phyloP scores from a whole-genome alignment of 2,113 vertebrate species.

The Zonotrichia leucophrys region DNA sequence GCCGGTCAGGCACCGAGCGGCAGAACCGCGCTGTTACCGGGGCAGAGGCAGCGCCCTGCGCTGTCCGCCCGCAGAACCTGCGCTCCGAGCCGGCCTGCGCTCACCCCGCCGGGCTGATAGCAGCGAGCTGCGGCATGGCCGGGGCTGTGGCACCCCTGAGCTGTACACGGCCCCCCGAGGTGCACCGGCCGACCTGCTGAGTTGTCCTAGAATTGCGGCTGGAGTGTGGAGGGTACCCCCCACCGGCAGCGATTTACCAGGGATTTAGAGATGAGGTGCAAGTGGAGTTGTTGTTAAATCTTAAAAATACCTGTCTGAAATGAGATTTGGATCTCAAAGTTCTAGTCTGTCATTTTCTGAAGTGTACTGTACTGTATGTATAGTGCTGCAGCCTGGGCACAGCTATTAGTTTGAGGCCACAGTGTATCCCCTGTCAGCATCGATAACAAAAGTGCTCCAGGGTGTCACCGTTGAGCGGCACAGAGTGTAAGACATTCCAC shows the following conservation, averaged over 20 bases:
- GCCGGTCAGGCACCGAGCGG: rapidly evolving
- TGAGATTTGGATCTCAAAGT: background rate
- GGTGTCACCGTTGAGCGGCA: background rate
- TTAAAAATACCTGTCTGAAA: background rate
- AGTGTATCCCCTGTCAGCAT: background rate
- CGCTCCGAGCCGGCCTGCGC: rapidly evolving
- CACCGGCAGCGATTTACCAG: background rate
- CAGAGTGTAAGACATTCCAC: background rate
- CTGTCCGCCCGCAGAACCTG: background rate
- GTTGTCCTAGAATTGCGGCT: rapidly evolving
- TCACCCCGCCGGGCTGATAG: rapidly evolving
- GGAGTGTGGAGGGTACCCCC: background rate
- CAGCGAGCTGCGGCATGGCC: rapidly evolving
- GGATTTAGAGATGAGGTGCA: too few relatives aligned
- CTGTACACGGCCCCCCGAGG: background rate
- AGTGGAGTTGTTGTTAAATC: background rate
- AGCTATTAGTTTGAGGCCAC: background rate
- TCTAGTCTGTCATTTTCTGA: background rate
- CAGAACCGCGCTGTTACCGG: rapidly evolving
- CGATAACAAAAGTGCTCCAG: background rate
- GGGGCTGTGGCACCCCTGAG: rapidly evolving
- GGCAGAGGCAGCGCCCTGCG: background rate
- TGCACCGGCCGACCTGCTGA: too few relatives aligned
- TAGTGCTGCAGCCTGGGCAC: background rate
- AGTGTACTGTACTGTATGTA: background rate